These are phyloP conservation scores for Ploceus nigricollis DNA, from an alignment of 2,113 vertebrate species.

Conservation along the genomic window DNA sequence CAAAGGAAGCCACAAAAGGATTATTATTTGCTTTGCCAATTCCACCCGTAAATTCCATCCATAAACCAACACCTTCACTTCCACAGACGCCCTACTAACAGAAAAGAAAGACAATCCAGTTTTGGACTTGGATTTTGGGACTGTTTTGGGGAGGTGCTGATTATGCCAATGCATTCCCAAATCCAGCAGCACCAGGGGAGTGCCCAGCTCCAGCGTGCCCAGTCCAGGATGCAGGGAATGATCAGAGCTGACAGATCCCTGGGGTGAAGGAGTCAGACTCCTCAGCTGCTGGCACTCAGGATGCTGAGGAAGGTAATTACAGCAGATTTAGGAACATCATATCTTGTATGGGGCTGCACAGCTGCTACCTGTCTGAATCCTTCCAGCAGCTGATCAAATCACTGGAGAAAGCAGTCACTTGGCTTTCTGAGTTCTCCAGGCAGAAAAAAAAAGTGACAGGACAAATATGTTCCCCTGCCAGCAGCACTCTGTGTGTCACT, in stretches of 20 bases:
- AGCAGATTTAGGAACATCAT: background rate
- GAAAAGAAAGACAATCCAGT: background rate
- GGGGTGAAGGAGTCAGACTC: background rate
- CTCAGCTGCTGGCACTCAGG: background rate
- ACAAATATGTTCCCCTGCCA: slow-evolving; percentile 22
- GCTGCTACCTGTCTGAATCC: slow-evolving; percentile 33
- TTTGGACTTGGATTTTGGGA: background rate
- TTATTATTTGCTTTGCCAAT: background rate
- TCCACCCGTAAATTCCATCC: background rate
- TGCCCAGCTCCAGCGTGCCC: background rate
- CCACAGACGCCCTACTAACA: background rate
- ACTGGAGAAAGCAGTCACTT: background rate
- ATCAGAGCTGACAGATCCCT: background rate
- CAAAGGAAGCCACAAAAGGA: background rate
- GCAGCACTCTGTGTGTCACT: background rate
- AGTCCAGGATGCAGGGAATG: background rate
- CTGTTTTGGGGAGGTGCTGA: background rate
- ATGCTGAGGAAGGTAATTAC: background rate
- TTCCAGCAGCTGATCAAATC: background rate
- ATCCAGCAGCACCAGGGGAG: background rate
- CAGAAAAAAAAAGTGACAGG: background rate
- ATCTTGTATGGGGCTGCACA: background rate
- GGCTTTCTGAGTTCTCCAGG: slow-evolving; percentile 1
- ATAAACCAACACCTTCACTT: background rate
- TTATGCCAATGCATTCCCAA: background rate